Base-by-base conservation (phyloP, 92 coral and sea anemone species). In the Porites lobata region DNA sequence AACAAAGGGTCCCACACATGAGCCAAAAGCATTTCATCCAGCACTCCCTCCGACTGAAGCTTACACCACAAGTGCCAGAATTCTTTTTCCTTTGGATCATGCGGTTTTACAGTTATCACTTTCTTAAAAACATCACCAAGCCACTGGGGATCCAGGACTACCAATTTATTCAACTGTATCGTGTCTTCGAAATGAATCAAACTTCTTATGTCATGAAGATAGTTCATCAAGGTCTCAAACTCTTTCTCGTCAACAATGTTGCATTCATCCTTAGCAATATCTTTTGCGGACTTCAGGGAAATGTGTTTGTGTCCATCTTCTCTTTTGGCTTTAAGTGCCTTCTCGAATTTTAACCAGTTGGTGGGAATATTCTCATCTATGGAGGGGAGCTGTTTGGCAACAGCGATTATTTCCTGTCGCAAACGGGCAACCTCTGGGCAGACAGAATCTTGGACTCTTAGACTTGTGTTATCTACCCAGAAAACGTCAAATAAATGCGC, bases 401-500 rank as follows among this genome's bases (percentile, higher is more conserved):
- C n/a, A 10, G 50, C 32, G 17, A 66, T 79, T 47, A 85, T 50
- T 64, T 65, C 56, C 50, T 78, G 1, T 32, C 93, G 75, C 5
- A 83, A 69, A 4, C 75, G 88, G 24, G 14, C 62, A 19, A 53
- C 69, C 9, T 82, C 56, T 22, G 20, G 54, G 54, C 69, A 66
- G 43, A 67, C 84, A 22, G 72, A 63, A 22, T 59, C 65, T 4
- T 29, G 21, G 8, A 76, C 84, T 0, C 47, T 38, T 3, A 77
- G 47, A 15, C 32, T 53, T 22, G 84, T 89, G 92, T 89, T 89
- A 65, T 89, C 85, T 15, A 89, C 71, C 32, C 75, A 67, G 65
- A 82, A 82, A 8, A 77, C 59, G 15, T 14, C 19, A 32, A 63
- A 32, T 9, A 89, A 32, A 56, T 89, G 74, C 9, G 50, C 62